Evolutionary conservation across 2,888 invertebrate species (phyloP).

Genomic region (Microctonus aethiopoides): DNA sequence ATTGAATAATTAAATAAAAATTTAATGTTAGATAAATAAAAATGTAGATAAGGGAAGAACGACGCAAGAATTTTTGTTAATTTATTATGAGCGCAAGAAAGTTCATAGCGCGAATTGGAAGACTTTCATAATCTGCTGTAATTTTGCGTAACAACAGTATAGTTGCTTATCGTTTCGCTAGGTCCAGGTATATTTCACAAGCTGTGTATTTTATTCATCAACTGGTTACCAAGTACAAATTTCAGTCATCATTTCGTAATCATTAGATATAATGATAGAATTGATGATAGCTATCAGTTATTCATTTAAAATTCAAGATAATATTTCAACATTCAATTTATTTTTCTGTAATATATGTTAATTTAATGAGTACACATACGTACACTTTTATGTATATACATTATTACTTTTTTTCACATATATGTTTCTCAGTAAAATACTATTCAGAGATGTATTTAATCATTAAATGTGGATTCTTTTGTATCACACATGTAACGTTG

Average conservation of each 20-base stretch:
- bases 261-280: constrained; percentile 2
- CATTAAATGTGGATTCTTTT: not conserved
- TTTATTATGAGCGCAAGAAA: not conserved
- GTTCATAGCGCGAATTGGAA: not conserved
- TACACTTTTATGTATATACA: too few relatives aligned
- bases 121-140: constrained; percentile 31
- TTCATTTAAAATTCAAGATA: not conserved
- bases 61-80: constrained; percentile 2
- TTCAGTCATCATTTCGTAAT: constrained; percentile 35
- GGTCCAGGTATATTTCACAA: constrained; percentile 42
- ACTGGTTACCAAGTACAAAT: constrained; percentile 41
- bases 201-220: constrained; percentile 36
- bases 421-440: not conserved
- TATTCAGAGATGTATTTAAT: not conserved
- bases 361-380: not conserved
- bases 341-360: not conserved
- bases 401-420: too few relatives aligned
- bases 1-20: not conserved
- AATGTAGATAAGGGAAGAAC: not conserved
- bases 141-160: constrained; percentile 26
- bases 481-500: not conserved
- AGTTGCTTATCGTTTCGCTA: constrained; percentile 28
- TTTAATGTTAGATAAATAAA: not conserved
- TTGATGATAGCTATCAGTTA: not conserved
- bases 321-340: not conserved